Evolutionary conservation across 2,888 invertebrate genomes (phyloP).

Genomic region (Ephialtes manifestator): DNA sequence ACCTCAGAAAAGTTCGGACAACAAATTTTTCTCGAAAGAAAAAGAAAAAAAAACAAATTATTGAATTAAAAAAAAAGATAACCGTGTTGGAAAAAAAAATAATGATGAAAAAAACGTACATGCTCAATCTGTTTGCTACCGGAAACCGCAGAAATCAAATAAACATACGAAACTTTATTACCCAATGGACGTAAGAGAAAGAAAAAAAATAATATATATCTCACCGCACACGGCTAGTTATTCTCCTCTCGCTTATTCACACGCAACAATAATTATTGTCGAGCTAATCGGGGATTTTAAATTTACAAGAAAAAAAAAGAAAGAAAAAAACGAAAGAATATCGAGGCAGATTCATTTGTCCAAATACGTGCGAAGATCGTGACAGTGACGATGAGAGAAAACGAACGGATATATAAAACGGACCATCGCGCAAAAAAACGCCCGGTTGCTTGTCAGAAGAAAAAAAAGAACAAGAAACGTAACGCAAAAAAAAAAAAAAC

Average conservation of each 20-base stretch:
- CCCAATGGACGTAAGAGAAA: conserved; percentile 57
- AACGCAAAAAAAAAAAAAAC: conserved; percentile 66
- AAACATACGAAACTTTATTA: conserved; percentile 39
- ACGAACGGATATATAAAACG: conserved; percentile 57
- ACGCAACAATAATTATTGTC: conserved; percentile 69
- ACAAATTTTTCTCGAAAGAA: conserved; percentile 35
- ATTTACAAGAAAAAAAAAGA: conserved; percentile 47
- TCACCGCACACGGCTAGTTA: conserved; percentile 75
- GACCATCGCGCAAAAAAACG: conserved; percentile 59
- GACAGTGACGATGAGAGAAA: conserved; percentile 52
- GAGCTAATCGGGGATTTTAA: conserved; percentile 34
- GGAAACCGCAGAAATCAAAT: conserved; percentile 44
- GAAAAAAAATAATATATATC: conserved; percentile 51
- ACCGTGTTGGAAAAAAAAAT: conserved; percentile 62
- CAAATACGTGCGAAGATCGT: conserved; percentile 42
- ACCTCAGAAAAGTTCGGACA: conserved; percentile 65
- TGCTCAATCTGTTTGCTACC: conserved; percentile 62
- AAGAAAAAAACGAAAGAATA: conserved; percentile 66
- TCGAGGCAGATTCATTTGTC: conserved; percentile 57
- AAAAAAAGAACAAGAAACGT: conserved; percentile 48
- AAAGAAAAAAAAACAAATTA: conserved; percentile 56
- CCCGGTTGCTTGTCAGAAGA: conserved; percentile 65
- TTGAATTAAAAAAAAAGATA: conserved; percentile 37
- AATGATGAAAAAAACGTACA: conserved; percentile 68
- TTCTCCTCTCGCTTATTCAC: conserved; percentile 77